Percentiles rank a stretch among this genome's conserved stretches.
phyloP scores from a whole-genome alignment of 2,888 invertebrate species.

The Dioctria linearis region DNA sequence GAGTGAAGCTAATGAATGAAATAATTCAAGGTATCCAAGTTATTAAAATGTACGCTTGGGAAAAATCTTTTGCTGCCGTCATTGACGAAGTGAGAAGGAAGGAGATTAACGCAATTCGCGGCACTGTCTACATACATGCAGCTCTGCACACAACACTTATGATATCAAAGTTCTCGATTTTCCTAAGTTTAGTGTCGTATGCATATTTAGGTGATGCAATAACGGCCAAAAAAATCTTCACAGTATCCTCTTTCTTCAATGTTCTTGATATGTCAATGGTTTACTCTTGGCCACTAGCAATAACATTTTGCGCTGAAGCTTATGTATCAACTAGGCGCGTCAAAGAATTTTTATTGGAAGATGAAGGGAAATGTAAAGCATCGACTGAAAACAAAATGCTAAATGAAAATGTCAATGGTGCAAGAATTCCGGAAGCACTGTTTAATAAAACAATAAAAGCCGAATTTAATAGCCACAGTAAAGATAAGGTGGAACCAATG shows the following conservation, averaged over 20 bases:
- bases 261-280: slow-evolving; percentile 84
- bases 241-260: slow-evolving; percentile 86
- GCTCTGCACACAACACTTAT: slow-evolving; percentile 81
- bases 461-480: background rate
- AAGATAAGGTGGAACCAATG: slow-evolving; percentile 6
- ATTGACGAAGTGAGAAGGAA: slow-evolving; percentile 82
- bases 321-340: slow-evolving; percentile 82
- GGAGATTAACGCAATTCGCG: slow-evolving; percentile 79
- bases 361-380: slow-evolving; percentile 61
- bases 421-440: slow-evolving; percentile 50
- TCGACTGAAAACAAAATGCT: background rate
- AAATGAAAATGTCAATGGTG: background rate
- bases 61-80: slow-evolving; percentile 82
- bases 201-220: slow-evolving; percentile 77
- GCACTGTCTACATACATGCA: slow-evolving; percentile 79
- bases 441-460: slow-evolving; percentile 65
- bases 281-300: slow-evolving; percentile 85
- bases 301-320: slow-evolving; percentile 83
- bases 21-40: slow-evolving; percentile 87
- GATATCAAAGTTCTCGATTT: slow-evolving; percentile 84
- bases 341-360: slow-evolving; percentile 76
- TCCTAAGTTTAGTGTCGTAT: slow-evolving; percentile 81
- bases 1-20: slow-evolving; percentile 92
- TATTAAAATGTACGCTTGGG: slow-evolving; percentile 93
- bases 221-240: slow-evolving; percentile 84